Evolutionary conservation across 2,113 vertebrate species (phyloP), one percentile per base, ranked within the genome.

Genomic region (Microcebus jonahi): DNA sequence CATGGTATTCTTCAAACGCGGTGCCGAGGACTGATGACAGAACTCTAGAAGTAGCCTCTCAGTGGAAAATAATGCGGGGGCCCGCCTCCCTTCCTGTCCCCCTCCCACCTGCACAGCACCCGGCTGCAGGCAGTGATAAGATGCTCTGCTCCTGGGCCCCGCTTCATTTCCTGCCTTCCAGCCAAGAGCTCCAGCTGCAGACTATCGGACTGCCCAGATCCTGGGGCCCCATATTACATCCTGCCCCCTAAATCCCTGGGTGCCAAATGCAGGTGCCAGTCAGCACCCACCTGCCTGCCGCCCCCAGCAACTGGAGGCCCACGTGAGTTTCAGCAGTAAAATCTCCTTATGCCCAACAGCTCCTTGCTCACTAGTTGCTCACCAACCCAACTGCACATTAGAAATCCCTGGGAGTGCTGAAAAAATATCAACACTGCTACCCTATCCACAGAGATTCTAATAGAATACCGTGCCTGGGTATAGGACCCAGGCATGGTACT

Each of bases 51-150:
- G 93, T 31, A 48, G 18, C 36, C 25, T 75, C 57, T 42, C 50
- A 25, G 23, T 81, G 67, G 79, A 27, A 95, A 88, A 45, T 34
- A 63, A 31, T 1, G 0, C 48, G 36, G 67, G 42, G 36, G 20
- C 45, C 36, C 2, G 0, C 59, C 59, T 89, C 68, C 15, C 88
- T 70, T 93, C 84, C 67, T 83, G 42, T 61, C 29, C 36, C 29
- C 63, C 36, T 31, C 36, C 59, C 12, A 20, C 34, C 8, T 0
- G 70, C 17, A 29, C 21, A 48, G 65, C 2, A 0, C n/a, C 36
- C 86, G 83, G 86, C 77, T 80, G 70, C 63, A 91, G 45, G 39
- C 96, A 86, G 11, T 75, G 45, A 67, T 81, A 94, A 90, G 67
- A 61, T 39, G 59, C 75, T 73, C 4, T 31, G 42, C 65, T 90